Base-by-base conservation (phyloP, 2,797 vertebrate species). In the Hyperoplus lanceolatus region DNA sequence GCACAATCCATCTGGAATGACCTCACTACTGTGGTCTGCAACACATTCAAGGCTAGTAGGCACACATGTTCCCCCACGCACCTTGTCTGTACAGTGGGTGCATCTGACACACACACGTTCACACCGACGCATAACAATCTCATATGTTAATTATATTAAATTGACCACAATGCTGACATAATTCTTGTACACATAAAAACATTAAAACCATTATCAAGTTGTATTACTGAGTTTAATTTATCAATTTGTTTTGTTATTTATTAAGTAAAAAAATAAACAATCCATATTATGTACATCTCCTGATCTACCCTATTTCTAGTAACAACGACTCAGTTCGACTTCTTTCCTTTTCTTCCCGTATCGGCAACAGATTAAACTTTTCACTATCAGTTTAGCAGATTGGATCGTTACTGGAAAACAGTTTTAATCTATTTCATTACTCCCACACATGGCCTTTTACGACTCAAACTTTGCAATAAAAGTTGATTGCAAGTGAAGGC, bases 1-100 rank as follows among this genome's bases (percentile, higher is more conserved):
- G 77, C 71, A 74, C 65, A 68, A 84, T 84, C 78, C 75, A 72
- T 81, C 55, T 82, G 78, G 71, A 80, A 81, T 68, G 62, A 82
- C 59, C 57, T 78, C 72, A 63, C 68, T 70, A 63, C 68, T 70
- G 50, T n/a, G 62, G 54, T 56, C 61, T 64, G 82, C 65, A 69
- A 54, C 79, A 75, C 65, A 75, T 69, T 71, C 58, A 57, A 51
- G 59, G 67, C 61, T 2, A 50, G 14, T 2, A 50, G 14, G 43
- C 39, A 21, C 60, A 75, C 16, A 56, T 71, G 72, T 18, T 53
- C 46, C 43, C 55, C n/a, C 13, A 38, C 55, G 15, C 13, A 38
- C 71, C 70, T 53, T 55, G 54, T 63, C 18, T n/a, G 57, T 8
- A 45, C 14, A 51, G 38, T 8, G 18, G 48, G 29, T 36, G 21